phyloP scores from a whole-genome alignment of 2,113 vertebrate species.

The Columbina picui region DNA sequence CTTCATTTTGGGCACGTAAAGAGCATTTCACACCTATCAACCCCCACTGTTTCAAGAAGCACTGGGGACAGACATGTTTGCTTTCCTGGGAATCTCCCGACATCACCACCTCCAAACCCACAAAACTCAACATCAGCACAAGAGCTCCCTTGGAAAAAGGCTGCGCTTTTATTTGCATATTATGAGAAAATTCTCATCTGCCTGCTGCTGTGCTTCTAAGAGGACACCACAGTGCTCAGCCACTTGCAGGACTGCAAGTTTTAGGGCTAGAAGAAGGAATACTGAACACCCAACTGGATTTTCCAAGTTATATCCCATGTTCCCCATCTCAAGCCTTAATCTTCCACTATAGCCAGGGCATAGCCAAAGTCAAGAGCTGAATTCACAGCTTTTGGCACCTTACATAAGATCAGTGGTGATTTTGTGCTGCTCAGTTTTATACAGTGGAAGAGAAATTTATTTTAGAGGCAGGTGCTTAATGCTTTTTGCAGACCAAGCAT shows the following conservation, averaged over 20 bases:
- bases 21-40: not conserved
- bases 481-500: not conserved
- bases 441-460: not conserved
- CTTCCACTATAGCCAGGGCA: not conserved
- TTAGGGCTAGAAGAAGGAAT: not conserved
- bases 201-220: not conserved
- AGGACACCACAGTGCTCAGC: not conserved
- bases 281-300: not conserved
- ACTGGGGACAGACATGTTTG: not conserved
- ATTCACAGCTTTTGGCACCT: not conserved
- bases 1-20: not conserved
- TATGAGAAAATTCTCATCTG: not conserved
- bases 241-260: not conserved
- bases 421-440: not conserved
- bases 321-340: not conserved
- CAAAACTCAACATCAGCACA: not conserved
- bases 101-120: not conserved
- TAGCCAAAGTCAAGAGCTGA: not conserved
- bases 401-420: not conserved
- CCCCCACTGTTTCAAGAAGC: not conserved
- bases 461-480: not conserved
- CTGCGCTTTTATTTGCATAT: not conserved
- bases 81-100: not conserved
- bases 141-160: not conserved
- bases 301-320: not conserved